Base-by-base conservation (phyloP, 2,797 vertebrate species). In the Siniperca obscura region DNA sequence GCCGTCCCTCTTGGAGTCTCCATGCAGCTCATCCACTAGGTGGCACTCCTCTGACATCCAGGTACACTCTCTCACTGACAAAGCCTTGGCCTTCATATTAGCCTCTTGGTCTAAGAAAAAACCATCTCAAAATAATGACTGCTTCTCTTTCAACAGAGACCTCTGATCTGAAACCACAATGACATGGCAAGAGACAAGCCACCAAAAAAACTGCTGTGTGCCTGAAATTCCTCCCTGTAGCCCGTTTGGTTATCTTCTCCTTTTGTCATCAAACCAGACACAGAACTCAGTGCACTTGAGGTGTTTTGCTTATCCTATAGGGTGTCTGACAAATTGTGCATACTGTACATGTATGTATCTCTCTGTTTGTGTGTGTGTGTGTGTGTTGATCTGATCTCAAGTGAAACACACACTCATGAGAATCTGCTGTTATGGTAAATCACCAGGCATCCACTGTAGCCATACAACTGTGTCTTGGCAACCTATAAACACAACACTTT, bases 1-100 rank as follows among this genome's bases (percentile, higher is more conserved):
- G 17, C 56, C 60, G 42, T 89, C 88, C 14, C 10, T 83, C 73
- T 82, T 86, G 8, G 68, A 17, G 27, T 76, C 89, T 68, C 60
- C 68, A 0, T 71, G 80, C 71, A 68, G 82, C 34, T 87, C 70
- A 0, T 89, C 90, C 76, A 86, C 82, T 30, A 85, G 81, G 42
- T 87, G 93, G 90, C 94, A 94, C 87, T 95, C 94, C 82, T 94
- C 92, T 62, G 88, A 81, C 50, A 84, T 83, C 94, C 95, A 95
- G 68, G 81, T 59, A 22, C 91, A 92, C 89, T 94, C 92, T 66
- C 57, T 86, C 62, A 93, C 88, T 1, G 89, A 86, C 71, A 95
- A 67, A 78, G 91, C 80, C 34, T 86, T 86, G 30, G 90, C 88
- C 87, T 94, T 95, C 94, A 95, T 94, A 62, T 81, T 27, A 40